phyloP scores from a whole-genome alignment of 2,888 invertebrate genomes.

The Andrena trimmerana region DNA sequence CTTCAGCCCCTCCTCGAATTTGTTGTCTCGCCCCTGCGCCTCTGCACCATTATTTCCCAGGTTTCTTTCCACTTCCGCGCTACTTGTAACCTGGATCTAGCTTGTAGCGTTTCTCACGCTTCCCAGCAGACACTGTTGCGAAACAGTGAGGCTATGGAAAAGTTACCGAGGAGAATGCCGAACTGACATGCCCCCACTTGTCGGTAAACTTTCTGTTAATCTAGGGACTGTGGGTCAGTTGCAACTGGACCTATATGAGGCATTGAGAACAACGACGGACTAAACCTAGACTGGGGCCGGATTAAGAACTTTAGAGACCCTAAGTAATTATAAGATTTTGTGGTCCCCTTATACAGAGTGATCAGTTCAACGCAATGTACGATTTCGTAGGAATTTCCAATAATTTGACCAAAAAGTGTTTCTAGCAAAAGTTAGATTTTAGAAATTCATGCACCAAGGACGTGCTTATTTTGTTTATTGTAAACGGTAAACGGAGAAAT shows the following conservation, averaged over 20 bases:
- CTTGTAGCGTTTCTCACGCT: conserved; percentile 62
- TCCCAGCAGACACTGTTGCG: neutral
- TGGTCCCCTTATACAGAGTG: too few species aligned
- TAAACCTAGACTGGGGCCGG: too few species aligned
- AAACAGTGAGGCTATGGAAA: conserved; percentile 26
- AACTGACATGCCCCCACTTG: neutral
- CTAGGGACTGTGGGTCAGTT: neutral
- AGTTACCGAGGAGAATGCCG: conserved; percentile 23
- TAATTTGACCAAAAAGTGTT: too few species aligned
- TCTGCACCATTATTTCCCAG: conserved; percentile 54
- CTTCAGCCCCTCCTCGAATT: conserved; percentile 37
- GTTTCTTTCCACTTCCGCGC: conserved; percentile 57
- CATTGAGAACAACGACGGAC: neutral
- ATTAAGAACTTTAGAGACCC: too few species aligned
- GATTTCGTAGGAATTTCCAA: too few species aligned
- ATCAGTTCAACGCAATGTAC: too few species aligned
- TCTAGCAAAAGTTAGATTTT: too few species aligned
- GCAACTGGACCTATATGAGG: neutral
- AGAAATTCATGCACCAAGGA: too few species aligned
- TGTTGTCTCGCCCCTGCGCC: neutral
- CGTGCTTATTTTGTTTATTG: too few species aligned
- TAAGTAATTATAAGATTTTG: too few species aligned
- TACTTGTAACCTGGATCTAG: conserved; percentile 46
- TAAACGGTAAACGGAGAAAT: too few species aligned
- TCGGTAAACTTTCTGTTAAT: neutral